These are phyloP conservation scores for Lytechinus pictus DNA, from an alignment of 35 echinoderm and acorn worm species.

Conservation along the genomic window DNA sequence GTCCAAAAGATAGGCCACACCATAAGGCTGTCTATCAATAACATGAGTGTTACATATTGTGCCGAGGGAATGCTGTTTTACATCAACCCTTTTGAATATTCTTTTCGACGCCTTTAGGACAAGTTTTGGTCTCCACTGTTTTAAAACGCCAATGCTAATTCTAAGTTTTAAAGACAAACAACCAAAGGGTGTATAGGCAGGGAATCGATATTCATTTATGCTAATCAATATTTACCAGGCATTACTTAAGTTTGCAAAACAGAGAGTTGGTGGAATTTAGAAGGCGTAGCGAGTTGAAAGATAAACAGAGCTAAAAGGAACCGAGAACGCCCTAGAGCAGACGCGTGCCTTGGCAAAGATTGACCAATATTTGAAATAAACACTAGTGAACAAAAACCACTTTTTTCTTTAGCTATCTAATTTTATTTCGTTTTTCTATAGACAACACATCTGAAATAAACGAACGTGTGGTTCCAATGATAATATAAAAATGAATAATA, in stretches of 20 bases:
- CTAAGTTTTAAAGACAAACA: slow-evolving; percentile 19
- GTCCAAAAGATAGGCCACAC: background rate
- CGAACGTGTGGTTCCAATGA: background rate
- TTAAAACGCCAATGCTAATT: background rate
- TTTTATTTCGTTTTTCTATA: background rate
- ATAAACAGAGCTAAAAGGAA: slow-evolving; percentile 12
- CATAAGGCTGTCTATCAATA: background rate
- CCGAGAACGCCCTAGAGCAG: background rate
- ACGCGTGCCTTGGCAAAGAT: background rate
- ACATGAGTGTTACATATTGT: background rate
- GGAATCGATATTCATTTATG: background rate
- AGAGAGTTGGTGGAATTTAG: background rate
- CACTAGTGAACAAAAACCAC: background rate
- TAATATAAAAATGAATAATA: background rate
- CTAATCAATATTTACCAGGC: background rate
- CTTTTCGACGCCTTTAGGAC: background rate
- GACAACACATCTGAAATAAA: background rate
- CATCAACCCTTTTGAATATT: background rate
- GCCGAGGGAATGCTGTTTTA: background rate
- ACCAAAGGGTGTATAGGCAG: background rate
- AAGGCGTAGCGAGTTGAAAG: background rate
- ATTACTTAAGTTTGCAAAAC: background rate
- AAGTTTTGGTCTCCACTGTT: background rate
- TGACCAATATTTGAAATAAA: background rate
- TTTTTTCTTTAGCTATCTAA: background rate